Conservation (phyloP, 1,140 invertebrate genomes). For the Chelonus insularis region DNA sequence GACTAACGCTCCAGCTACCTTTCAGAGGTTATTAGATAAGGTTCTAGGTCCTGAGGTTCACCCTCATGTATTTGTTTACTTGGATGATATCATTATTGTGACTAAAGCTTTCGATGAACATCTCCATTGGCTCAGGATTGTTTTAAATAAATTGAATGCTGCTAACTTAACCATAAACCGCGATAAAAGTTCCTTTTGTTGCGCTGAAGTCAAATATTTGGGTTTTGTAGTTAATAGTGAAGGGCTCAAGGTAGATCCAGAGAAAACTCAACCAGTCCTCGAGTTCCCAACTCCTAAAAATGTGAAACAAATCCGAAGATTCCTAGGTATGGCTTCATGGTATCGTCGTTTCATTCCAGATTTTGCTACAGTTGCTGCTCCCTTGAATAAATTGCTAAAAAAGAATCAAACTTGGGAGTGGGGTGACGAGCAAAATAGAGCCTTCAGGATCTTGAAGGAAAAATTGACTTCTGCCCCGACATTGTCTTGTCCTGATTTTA, state of each 20-base stretch:
- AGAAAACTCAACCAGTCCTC: conserved; percentile 41
- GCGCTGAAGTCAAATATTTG: not conserved
- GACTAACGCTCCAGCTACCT: not conserved
- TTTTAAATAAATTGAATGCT: not conserved
- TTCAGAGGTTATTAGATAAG: not conserved
- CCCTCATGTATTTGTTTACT: not conserved
- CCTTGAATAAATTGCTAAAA: conserved; percentile 41
- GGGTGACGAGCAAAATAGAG: conserved; percentile 26
- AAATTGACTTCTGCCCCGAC: not conserved
- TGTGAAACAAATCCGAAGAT: conserved; percentile 48
- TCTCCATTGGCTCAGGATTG: not conserved
- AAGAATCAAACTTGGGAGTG: conserved; percentile 43
- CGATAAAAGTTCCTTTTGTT: conserved; percentile 5
- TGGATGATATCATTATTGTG: conserved; percentile 14
- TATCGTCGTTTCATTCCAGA: conserved; percentile 46
- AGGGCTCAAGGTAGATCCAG: not conserved
- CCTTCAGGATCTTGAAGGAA: conserved; percentile 17
- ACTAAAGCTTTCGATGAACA: conserved; percentile 5
- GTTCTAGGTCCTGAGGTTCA: not conserved
- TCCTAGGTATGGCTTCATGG: conserved; percentile 55
- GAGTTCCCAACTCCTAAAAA: conserved; percentile 37
- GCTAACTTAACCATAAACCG: not conserved
- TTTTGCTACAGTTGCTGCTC: conserved; percentile 38
- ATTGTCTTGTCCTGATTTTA: not conserved
- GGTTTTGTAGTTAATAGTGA: not conserved